These are phyloP conservation scores for Lasioglossum zephyrum DNA, from an alignment of 2,888 invertebrate species.

Conservation along the genomic window DNA sequence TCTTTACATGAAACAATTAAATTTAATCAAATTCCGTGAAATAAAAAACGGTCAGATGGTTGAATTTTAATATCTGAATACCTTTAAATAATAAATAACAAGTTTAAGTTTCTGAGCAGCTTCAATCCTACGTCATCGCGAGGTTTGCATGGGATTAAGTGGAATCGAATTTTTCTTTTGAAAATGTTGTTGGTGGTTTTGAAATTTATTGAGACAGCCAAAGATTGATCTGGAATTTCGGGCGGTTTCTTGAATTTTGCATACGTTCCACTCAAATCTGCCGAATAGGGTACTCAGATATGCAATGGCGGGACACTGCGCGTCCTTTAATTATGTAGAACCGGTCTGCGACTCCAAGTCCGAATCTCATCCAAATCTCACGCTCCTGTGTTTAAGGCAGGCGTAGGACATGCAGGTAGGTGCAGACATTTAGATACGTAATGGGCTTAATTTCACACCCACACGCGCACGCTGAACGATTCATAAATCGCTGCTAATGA, in stretches of 20 bases:
- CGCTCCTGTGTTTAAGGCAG: constrained; percentile 3
- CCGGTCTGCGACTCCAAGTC: background rate
- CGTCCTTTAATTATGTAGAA: constrained; percentile 13
- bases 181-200: background rate
- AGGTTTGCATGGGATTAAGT: too few species aligned
- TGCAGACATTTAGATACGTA: background rate
- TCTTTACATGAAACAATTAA: too few species aligned
- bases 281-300: background rate
- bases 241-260: background rate
- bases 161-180: background rate
- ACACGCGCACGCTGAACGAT: background rate
- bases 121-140: too few species aligned
- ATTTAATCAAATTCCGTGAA: too few species aligned
- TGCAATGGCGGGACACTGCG: background rate
- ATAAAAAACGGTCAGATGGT: too few species aligned
- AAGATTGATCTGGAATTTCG: background rate
- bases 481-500: background rate
- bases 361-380: constrained; percentile 13
- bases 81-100: too few species aligned
- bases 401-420: too few species aligned
- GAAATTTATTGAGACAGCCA: background rate
- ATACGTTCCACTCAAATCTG: constrained; percentile 3
- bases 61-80: too few species aligned
- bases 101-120: too few species aligned
- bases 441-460: background rate